A percentile compares a stretch with the other conserved stretches of the same genome.
These are phyloP conservation scores for Galemys pyrenaicus DNA, from an alignment of 2,113 vertebrate genomes.

Conservation along the genomic window DNA sequence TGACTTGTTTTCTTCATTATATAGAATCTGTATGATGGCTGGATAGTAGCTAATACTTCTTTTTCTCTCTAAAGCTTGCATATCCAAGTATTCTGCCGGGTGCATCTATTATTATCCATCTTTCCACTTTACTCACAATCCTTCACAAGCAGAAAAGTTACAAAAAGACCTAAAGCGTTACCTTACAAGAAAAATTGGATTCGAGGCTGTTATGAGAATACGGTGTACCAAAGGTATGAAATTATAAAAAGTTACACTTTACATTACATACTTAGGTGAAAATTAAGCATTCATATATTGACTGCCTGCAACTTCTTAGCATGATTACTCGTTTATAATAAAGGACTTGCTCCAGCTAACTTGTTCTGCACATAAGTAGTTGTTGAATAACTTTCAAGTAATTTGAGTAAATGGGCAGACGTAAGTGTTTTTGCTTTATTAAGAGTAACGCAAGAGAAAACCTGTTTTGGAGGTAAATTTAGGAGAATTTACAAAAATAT, in stretches of 20 bases:
- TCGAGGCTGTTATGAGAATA: constrained; percentile 99
- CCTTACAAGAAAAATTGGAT: constrained; percentile 97
- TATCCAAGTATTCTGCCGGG: constrained; percentile 96
- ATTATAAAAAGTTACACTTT: neutral
- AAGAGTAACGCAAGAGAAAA: constrained; percentile 2
- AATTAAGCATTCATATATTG: neutral
- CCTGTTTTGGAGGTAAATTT: neutral
- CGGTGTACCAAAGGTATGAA: constrained; percentile 96
- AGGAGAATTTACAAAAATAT: neutral
- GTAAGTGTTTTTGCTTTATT: constrained; percentile 11
- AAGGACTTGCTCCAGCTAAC: neutral
- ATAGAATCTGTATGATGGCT: neutral
- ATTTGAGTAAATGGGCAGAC: neutral
- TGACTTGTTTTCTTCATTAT: neutral
- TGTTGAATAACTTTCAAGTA: neutral
- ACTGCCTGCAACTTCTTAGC: neutral
- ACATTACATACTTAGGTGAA: neutral
- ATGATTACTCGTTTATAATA: neutral
- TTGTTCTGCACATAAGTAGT: neutral
- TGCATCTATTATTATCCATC: constrained; percentile 97
- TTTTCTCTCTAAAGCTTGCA: constrained; percentile 88
- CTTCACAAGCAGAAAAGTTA: constrained; percentile 92
- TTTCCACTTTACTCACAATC: constrained; percentile 93
- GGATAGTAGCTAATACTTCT: neutral
- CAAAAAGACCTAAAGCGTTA: constrained; percentile 96